Evolutionary conservation across 30 jellyfish, hydroid and myxozoan species (phyloP), one percentile per base, ranked within the genome.

Genomic region (Mastigias papua): DNA sequence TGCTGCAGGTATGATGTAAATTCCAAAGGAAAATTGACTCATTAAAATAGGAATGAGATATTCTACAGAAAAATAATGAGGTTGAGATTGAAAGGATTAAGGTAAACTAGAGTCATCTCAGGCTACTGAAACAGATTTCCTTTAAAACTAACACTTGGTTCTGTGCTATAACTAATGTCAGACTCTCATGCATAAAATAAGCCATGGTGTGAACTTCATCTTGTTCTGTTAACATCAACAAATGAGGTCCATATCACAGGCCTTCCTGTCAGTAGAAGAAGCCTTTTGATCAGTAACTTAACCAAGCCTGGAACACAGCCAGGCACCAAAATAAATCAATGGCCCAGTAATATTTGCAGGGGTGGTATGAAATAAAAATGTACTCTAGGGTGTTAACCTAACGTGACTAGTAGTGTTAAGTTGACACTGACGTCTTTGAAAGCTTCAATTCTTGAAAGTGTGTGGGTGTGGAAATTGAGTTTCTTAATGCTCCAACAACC

Each of bases 251-350:
- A 85, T 30, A 66, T 27, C 1, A 88, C 49, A 29, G 83, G 50
- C 4, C 69, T 62, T 63, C 94, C 94, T 85, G 94, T 77, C 88
- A 85, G 84, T 85, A 85, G 37, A 85, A 85, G 48, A 85, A 85
- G 62, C 88, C 80, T 67, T 74, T 46, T 72, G 17, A 85, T 85
- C 94, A 85, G 88, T 57, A 85, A 85, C 80, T 68, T 31, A 49
- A 62, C 46, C 62, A 85, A 58, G 94, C 78, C 94, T 85, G 88
- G 94, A 34, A 23, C 10, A 65, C 4, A 66, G 61, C 94, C 94
- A 85, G 94, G 57, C 94, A 73, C 35, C 66, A 42, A 37, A 88
- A 13, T 32, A 48, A 34, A 21, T 50, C 69, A 31, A 51, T 51
- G 17, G 27, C 67, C 67, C 27, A 51, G 17, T 5, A 23, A 37